Base-by-base conservation (phyloP, 2,888 invertebrate species). In the Ceriagrion tenellum region DNA sequence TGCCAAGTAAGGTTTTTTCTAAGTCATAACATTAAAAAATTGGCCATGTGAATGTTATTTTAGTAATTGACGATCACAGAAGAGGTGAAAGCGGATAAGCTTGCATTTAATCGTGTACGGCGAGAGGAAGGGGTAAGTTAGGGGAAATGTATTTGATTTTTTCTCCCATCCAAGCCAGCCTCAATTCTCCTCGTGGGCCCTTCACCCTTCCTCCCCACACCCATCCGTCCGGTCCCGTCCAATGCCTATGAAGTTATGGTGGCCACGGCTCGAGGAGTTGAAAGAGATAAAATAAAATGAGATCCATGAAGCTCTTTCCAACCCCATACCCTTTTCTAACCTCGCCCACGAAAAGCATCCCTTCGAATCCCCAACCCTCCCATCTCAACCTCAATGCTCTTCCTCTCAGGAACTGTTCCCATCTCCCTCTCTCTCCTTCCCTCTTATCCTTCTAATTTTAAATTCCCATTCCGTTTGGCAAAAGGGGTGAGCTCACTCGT, bases 371-470 rank as follows among this genome's bases (percentile, higher is more conserved):
- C 81, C 30, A 30, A 35, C 81, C 81, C 35, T 35, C 69, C 69
- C 69, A 20, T 20, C 59, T 20, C 26, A 12, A 35, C 81, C 81
- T 81, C 81, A 35, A 13, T 13, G 30, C 35, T 81, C 35, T 18
- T 81, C 93, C 74, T 47, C 74, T 63, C 63, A 40, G 30, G 47
- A 55, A 55, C 89, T 23, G 12, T 26, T 47, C 89, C 89, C 91
- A 56, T 63, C 59, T 63, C 59, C 40, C 59, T 59, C 59, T 20
- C 59, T 20, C 59, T 91, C 59, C 59, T 91, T 63, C 63, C 47
- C 47, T 40, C 91, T 93, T 93, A 93, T 93, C 93, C 93, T 93
- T 69, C 93, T 93, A 93, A 93, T 93, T 93, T 93, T 93, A 93
- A 93, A 93, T 93, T 93, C 93, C 47, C 93, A 93, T 93, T 93